Percentiles rank a stretch among this genome's conserved stretches.
Evolutionary conservation across 2,113 vertebrate species (phyloP).

Genomic region (Nannospalax galili): DNA sequence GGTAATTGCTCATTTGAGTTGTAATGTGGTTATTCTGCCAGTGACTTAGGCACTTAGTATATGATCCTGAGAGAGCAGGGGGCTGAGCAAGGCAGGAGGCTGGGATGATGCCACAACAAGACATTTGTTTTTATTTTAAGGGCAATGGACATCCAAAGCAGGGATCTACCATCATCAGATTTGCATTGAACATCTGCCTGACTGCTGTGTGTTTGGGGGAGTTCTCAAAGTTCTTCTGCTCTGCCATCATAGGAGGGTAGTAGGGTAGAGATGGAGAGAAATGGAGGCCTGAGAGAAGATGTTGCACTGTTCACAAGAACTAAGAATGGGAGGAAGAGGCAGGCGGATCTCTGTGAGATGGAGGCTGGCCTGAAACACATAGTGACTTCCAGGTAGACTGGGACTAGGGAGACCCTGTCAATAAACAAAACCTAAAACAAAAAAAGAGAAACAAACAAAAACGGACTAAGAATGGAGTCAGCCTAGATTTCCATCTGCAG

Average conservation of each 20-base stretch:
- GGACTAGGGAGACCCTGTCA: too few species aligned
- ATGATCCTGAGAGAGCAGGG: neutral
- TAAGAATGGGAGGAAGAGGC: neutral
- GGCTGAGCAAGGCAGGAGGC: too few species aligned
- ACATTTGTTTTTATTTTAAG: neutral
- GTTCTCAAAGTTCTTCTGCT: neutral
- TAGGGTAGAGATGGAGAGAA: neutral
- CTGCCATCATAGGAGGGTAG: neutral
- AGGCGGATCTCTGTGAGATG: too few species aligned
- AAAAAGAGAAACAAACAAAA: too few species aligned
- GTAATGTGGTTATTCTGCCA: too few species aligned
- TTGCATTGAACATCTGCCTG: neutral
- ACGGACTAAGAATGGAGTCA: too few species aligned
- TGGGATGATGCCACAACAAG: too few species aligned
- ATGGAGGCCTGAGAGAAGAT: neutral
- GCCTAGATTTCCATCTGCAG: neutral
- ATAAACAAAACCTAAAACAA: too few species aligned
- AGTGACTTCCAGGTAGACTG: too few species aligned
- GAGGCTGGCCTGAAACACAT: too few species aligned
- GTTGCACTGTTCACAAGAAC: neutral
- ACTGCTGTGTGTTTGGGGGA: neutral
- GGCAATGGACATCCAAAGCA: neutral
- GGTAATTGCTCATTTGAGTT: too few species aligned
- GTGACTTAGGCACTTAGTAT: too few species aligned
- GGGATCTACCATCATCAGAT: neutral